Evolutionary conservation across 2,113 vertebrate genomes (phyloP).

Genomic region (Etheostoma spectabile): DNA sequence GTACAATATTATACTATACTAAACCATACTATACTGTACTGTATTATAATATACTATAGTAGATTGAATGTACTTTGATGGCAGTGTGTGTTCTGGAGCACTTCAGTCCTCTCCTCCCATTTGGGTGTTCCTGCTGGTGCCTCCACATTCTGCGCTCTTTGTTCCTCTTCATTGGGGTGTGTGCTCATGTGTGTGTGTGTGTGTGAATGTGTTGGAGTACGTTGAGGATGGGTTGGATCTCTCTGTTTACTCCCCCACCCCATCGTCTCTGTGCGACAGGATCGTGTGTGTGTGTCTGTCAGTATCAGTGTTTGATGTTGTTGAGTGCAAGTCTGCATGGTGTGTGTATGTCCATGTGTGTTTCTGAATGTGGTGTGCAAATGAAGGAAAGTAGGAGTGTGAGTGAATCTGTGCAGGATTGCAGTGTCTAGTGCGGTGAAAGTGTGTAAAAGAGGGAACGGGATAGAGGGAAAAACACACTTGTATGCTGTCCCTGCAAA

Average conservation of each 20-base stretch:
- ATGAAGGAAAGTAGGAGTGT: conserved; percentile 44
- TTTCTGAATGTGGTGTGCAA: conserved; percentile 31
- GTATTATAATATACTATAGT: not conserved
- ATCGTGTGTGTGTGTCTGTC: conserved; percentile 47
- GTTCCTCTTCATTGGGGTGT: conserved; percentile 74
- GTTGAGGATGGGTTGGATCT: conserved; percentile 68
- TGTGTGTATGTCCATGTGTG: not conserved
- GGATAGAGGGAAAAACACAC: conserved; percentile 11
- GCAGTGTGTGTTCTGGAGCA: conserved; percentile 13
- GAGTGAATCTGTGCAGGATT: conserved; percentile 48
- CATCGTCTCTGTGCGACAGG: conserved; percentile 46
- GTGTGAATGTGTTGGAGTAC: conserved; percentile 46
- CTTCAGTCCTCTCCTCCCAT: conserved; percentile 48
- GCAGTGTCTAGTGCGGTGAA: conserved; percentile 29
- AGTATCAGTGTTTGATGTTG: conserved; percentile 64
- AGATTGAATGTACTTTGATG: conserved; percentile 39
- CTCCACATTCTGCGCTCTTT: conserved; percentile 72
- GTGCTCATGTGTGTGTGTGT: conserved; percentile 24
- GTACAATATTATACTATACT: not conserved
- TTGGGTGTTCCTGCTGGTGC: conserved; percentile 55
- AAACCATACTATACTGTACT: not conserved
- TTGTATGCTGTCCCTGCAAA: conserved; percentile 7
- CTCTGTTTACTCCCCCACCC: conserved; percentile 54
- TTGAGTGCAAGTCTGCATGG: conserved; percentile 38
- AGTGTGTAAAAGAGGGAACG: not conserved